phyloP scores from a whole-genome alignment of 2,888 invertebrate genomes.

The Theretra japonica region DNA sequence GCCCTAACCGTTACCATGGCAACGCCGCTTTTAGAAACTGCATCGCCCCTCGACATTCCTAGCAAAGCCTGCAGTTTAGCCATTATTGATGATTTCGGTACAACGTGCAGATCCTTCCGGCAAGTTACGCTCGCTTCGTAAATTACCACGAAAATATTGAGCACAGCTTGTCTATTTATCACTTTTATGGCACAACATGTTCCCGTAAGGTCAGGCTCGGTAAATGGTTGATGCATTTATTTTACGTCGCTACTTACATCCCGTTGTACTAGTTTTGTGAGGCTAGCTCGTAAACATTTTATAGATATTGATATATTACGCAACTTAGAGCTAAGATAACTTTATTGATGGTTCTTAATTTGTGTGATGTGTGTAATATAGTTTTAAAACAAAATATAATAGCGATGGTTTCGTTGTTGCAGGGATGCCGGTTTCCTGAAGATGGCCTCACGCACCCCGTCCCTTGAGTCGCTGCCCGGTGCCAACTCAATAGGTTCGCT shows the following conservation, averaged over 20 bases:
- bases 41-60: slow-evolving; percentile 61
- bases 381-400: slow-evolving; percentile 32
- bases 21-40: slow-evolving; percentile 63
- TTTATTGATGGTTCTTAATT: background rate
- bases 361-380: background rate
- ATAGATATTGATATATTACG: slow-evolving; percentile 1
- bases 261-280: slow-evolving; percentile 28
- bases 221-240: slow-evolving; percentile 58
- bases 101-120: slow-evolving; percentile 61
- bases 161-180: slow-evolving; percentile 72
- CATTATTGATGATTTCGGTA: slow-evolving; percentile 72
- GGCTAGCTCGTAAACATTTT: slow-evolving; percentile 14
- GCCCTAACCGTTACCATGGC: slow-evolving; percentile 67
- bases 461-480: slow-evolving; percentile 95
- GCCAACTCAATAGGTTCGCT: slow-evolving; percentile 96
- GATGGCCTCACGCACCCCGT: slow-evolving; percentile 97
- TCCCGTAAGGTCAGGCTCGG: slow-evolving; percentile 60
- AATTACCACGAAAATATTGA: slow-evolving; percentile 67
- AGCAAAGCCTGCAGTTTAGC: slow-evolving; percentile 60
- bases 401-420: slow-evolving; percentile 77
- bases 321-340: background rate
- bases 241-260: slow-evolving; percentile 45
- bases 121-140: slow-evolving; percentile 59
- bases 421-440: slow-evolving; percentile 95
- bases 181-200: slow-evolving; percentile 61